These are phyloP conservation scores for Andrena fulva DNA, from an alignment of 2,888 invertebrate species.

Conservation along the genomic window DNA sequence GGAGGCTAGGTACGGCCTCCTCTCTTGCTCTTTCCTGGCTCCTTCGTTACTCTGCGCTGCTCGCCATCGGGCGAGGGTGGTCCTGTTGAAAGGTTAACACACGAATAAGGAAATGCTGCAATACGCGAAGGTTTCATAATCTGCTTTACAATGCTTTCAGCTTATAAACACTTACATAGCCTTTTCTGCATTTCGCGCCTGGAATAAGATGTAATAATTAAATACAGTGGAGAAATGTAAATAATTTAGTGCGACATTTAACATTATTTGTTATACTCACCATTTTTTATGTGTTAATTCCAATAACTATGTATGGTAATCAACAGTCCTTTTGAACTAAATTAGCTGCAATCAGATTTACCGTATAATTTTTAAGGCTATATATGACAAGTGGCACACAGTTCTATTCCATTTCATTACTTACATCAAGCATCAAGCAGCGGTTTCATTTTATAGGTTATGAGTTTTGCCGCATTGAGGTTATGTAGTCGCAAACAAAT, in stretches of 20 bases:
- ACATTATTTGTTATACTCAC: slow-evolving; percentile 18
- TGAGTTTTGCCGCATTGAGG: slow-evolving; percentile 8
- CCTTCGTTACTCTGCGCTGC: slow-evolving; percentile 97
- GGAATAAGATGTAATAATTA: slow-evolving; percentile 57
- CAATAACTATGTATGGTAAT: background rate
- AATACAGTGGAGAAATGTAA: background rate
- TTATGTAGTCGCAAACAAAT: slow-evolving; percentile 20
- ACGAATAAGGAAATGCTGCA: slow-evolving; percentile 2
- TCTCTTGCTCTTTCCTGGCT: slow-evolving; percentile 91
- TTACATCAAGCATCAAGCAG: background rate
- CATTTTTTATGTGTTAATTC: slow-evolving; percentile 27
- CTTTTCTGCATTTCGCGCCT: slow-evolving; percentile 91
- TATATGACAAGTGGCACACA: no score
- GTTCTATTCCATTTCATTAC: background rate
- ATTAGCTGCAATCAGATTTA: no score
- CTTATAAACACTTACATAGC: slow-evolving; percentile 87
- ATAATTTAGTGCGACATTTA: background rate
- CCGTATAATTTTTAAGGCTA: no score
- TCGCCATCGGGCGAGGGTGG: slow-evolving; percentile 99
- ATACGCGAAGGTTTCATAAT: background rate
- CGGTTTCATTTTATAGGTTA: slow-evolving; percentile 22
- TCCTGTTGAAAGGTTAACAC: slow-evolving; percentile 87
- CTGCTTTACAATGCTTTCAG: background rate
- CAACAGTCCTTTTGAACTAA: no score
- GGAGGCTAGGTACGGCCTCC: slow-evolving; percentile 97